A percentile compares a stretch with the other conserved stretches of the same genome.
phyloP scores from a whole-genome alignment of 1,140 invertebrate genomes.

The Zaprionus tsacasi region DNA sequence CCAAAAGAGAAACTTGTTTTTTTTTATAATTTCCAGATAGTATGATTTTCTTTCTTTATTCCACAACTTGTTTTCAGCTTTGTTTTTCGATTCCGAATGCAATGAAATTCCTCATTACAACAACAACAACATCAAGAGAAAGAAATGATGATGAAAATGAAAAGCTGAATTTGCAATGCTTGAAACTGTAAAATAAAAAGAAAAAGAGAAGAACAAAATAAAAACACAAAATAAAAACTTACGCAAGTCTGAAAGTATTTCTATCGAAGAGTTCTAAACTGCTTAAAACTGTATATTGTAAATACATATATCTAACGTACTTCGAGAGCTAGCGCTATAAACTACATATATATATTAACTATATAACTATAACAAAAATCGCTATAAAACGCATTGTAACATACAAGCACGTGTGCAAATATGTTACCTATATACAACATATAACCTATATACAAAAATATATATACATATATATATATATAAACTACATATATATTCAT shows the following conservation, averaged over 20 bases:
- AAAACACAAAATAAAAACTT: constrained; percentile 32
- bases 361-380: background rate
- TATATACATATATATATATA: constrained; percentile 13
- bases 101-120: constrained; percentile 7
- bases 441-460: constrained; percentile 17
- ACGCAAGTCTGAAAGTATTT: constrained; percentile 79
- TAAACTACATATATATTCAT: constrained; percentile 18
- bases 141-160: background rate
- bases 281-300: constrained; percentile 67
- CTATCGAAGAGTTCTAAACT: constrained; percentile 79
- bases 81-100: background rate
- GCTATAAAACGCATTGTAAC: constrained; percentile 4
- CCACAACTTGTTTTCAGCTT: constrained; percentile 2
- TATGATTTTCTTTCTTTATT: background rate
- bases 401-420: constrained; percentile 2
- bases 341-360: constrained; percentile 7
- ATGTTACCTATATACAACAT: constrained; percentile 7
- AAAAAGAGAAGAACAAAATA: constrained; percentile 1
- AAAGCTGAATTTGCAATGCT: constrained; percentile 3
- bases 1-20: constrained; percentile 11
- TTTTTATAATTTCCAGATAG: background rate
- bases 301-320: constrained; percentile 6
- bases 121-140: background rate
- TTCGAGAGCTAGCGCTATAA: constrained; percentile 10
- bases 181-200: constrained; percentile 3